Evolutionary conservation across 2,888 invertebrate species (phyloP), one percentile per base, ranked within the genome.

Genomic region (Caenorhabditis sp.): DNA sequence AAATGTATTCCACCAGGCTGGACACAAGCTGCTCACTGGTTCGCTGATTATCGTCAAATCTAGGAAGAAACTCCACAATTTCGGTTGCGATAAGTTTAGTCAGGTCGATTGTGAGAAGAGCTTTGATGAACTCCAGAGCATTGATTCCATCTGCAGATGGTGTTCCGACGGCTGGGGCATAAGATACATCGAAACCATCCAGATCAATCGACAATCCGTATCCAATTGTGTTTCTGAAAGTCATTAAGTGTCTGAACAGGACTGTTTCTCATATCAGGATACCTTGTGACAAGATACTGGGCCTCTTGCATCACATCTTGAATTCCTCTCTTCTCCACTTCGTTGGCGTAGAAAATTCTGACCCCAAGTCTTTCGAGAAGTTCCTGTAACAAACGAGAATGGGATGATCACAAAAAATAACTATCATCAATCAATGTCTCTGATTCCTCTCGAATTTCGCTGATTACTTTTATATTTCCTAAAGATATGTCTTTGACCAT

Each of bases 131-230:
- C 41, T 90, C 89, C 1, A 75, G 69, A 1, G 90, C 90, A 70
- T 87, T 83, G 76, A 90, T 88, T 47, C 90, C 90, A 41, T 85
- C 80, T n/a, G 68, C 87, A 19, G 82, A 88, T 8, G 90, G 89
- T 14, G 89, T 89, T 47, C 90, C 90, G 3, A 90, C 89, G 14
- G 90, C 90, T 14, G 90, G 90, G 1, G 90, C 90, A 66, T 85
- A 88, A 0, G 77, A 75, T 0, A 88, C 87, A 58, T 89, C 89
- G 70, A 90, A 90, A 0, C 89, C 90, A 75, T 90, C 90, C n/a
- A 90, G 82, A 76, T 90, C 90, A 85, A 90, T 90, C 10, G 86
- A 86, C 70, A 90, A 82, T 14, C 90, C 90, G 75, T 86, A 90
- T 51, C 89, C 90, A 28, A 85, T 73, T 22, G 90, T 89, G 54